Percentiles rank a stretch among this genome's conserved stretches.
These are phyloP conservation scores for Hyles vespertilio DNA, from an alignment of 1,140 invertebrate genomes.

Conservation along the genomic window DNA sequence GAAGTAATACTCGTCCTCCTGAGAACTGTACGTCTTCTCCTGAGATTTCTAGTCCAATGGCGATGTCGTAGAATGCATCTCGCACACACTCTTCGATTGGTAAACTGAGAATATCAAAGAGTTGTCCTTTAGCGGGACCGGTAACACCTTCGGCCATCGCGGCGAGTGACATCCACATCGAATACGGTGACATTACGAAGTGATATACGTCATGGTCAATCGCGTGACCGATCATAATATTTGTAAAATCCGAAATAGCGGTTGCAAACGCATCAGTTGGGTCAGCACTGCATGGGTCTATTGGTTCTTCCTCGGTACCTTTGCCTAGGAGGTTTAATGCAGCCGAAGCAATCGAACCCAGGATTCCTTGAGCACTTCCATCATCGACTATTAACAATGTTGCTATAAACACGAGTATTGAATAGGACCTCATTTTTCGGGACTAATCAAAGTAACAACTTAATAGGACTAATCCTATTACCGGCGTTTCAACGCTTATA, in stretches of 20 bases:
- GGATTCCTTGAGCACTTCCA: no score
- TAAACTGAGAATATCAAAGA: constrained; percentile 11
- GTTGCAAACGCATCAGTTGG: not conserved
- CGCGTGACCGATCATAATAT: not conserved
- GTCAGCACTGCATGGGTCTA: not conserved
- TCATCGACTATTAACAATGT: no score
- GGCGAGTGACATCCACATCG: constrained; percentile 14
- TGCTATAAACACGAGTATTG: no score
- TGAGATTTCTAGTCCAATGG: not conserved
- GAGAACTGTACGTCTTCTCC: constrained; percentile 2
- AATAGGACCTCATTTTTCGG: no score
- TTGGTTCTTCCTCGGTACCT: not conserved
- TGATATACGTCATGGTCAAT: not conserved
- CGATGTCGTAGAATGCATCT: constrained; percentile 9
- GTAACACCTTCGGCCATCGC: constrained; percentile 14
- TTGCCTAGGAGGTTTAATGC: not conserved
- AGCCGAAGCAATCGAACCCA: not conserved
- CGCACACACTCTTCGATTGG: constrained; percentile 11
- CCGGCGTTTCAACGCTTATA: no score
- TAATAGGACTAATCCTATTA: no score
- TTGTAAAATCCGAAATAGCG: not conserved
- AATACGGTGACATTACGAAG: constrained; percentile 11
- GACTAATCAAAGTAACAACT: no score
- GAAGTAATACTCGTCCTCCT: constrained; percentile 3
- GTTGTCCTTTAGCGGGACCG: constrained; percentile 1